These are phyloP conservation scores for Okamejei kenojei DNA, from an alignment of 2,797 vertebrate species.

Conservation along the genomic window DNA sequence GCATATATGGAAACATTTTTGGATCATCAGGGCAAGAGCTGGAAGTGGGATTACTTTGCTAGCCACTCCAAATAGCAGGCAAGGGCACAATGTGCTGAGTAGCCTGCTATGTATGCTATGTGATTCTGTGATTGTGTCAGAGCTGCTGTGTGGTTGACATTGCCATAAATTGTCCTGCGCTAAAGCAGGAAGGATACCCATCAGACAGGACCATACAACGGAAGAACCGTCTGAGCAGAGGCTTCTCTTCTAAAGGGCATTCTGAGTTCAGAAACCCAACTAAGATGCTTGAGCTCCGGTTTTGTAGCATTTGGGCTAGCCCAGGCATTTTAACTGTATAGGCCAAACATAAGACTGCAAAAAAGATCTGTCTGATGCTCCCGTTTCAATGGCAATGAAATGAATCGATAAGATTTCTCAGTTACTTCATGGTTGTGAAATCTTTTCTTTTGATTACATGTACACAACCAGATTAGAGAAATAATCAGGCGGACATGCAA, in stretches of 20 bases:
- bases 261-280: neutral
- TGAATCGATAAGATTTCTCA: neutral
- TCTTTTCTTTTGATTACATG: neutral
- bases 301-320: neutral
- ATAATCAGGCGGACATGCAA: neutral
- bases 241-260: conserved; percentile 9
- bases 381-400: neutral
- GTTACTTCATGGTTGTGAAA: neutral
- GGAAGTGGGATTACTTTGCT: neutral
- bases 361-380: neutral
- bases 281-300: neutral
- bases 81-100: neutral
- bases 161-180: neutral
- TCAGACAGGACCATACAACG: neutral
- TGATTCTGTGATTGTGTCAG: neutral
- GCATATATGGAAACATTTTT: neutral
- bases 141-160: neutral
- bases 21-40: neutral
- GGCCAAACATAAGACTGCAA: neutral
- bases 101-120: neutral
- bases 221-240: neutral
- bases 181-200: conserved; percentile 15
- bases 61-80: neutral
- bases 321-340: neutral
- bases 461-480: neutral